Evolutionary conservation across 2,888 invertebrate genomes (phyloP).

Genomic region (Leucophenga montana): DNA sequence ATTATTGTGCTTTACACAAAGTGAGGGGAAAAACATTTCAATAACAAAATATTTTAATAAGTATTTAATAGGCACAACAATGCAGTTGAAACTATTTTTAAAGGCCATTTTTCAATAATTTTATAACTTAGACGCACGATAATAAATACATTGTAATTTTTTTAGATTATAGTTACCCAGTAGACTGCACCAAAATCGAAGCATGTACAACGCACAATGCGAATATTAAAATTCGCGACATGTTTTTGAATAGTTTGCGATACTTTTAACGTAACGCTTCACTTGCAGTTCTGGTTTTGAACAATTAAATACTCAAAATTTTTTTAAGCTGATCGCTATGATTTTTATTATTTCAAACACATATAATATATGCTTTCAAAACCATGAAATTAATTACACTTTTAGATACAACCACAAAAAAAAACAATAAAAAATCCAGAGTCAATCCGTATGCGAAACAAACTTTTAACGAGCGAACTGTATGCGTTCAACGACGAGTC

Average conservation of each 20-base stretch:
- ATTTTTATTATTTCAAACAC: too few species aligned
- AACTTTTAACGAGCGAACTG: neutral
- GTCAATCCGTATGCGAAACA: neutral
- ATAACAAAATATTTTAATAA: too few species aligned
- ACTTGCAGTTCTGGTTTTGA: neutral
- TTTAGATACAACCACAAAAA: too few species aligned
- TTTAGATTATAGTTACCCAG: conserved; percentile 56
- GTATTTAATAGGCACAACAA: too few species aligned
- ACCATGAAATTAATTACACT: neutral
- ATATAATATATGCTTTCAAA: neutral
- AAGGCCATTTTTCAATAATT: neutral
- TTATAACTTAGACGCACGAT: too few species aligned
- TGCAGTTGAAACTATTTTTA: too few species aligned
- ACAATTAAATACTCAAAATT: neutral
- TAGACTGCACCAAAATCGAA: conserved; percentile 52
- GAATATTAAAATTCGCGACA: conserved; percentile 52
- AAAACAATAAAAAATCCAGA: too few species aligned
- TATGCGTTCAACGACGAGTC: neutral
- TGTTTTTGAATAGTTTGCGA: conserved; percentile 32
- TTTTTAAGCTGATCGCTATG: neutral
- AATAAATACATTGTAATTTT: too few species aligned
- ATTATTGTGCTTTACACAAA: too few species aligned
- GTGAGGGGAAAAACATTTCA: too few species aligned
- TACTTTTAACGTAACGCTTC: neutral
- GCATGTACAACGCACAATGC: conserved; percentile 54